Conservation (phyloP, 2,797 vertebrate genomes). For the Adrianichthys oophorus region DNA sequence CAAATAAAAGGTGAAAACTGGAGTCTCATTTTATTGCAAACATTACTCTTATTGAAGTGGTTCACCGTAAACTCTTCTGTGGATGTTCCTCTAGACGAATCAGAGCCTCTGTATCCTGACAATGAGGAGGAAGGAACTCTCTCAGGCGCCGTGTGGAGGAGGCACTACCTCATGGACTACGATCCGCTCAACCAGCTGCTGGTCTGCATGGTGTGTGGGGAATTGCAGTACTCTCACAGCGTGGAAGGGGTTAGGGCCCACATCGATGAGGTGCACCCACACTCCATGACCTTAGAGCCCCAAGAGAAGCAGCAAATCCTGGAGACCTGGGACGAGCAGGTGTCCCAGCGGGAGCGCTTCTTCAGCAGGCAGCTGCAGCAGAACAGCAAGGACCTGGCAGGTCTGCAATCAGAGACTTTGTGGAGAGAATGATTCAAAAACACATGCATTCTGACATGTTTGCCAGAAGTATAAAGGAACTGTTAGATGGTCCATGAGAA, state of each 20-base stretch:
- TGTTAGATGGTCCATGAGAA: neutral
- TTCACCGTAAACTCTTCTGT: neutral
- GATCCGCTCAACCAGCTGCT: constrained; percentile 87
- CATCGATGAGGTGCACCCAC: constrained; percentile 85
- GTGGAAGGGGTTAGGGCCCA: constrained; percentile 82
- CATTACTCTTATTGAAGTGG: accelerated
- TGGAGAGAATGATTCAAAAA: no score
- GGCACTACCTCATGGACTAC: constrained; percentile 88
- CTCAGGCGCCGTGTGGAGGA: constrained; percentile 70
- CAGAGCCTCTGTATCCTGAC: constrained; percentile 42
- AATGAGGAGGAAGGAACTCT: constrained; percentile 52
- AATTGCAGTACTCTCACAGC: constrained; percentile 84
- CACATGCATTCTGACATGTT: no score
- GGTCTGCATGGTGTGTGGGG: constrained; percentile 91
- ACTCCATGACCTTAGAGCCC: constrained; percentile 77
- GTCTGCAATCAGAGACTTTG: constrained; percentile 28
- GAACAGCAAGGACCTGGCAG: constrained; percentile 51
- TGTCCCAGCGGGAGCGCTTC: constrained; percentile 78
- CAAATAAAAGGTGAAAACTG: constrained; percentile 62
- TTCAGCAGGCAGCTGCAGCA: constrained; percentile 82
- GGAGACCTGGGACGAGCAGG: constrained; percentile 85
- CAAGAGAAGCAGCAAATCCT: constrained; percentile 78
- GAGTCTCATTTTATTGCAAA: neutral
- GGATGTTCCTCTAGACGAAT: constrained; percentile 44
- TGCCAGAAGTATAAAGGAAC: neutral